Base-by-base conservation (phyloP, 2,888 invertebrate genomes). In the Drosophila recens region DNA sequence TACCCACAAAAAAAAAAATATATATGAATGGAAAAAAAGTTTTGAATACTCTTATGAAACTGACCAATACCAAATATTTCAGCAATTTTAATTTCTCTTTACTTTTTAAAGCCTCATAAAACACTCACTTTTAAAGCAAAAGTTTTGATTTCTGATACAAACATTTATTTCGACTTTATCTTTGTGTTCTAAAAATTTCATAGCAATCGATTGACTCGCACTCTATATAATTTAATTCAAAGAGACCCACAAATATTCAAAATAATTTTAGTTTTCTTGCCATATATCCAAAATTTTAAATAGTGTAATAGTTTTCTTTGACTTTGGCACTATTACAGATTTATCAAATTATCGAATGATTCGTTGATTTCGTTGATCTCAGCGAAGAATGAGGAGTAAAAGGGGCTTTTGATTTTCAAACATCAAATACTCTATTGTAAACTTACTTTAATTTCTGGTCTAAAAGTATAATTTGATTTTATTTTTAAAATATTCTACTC, bases 41-140 rank as follows among this genome's bases (percentile, higher is more conserved):
- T 38, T 58, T 15, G 42, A 57, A 62, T 62, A 62, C 75, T 23
- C 74, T 17, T 17, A 17, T 17, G 17, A 17, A 17, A 17, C 17
- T 17, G 17, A 17, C 17, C 17, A 17, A 17, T 17, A 1, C 17
- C 17, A 17, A 17, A 17, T 17, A 17, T 17, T 17, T 17, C 17
- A 17, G 17, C 17, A 17, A 17, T 17, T 23, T 23, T 23, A 23
- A 2, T 23, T 23, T 23, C 23, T 3, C 23, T 23, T 23, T 23
- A 3, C 4, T 4, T 23, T 23, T 23, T 27, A 27, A 27, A 27
- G 23, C 40, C 15, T 15, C 8, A 45, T 13, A 2, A 13, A 45
- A 23, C 13, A 6, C 23, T 6, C 1, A 45, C 5, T 2, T 27
- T 45, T 23, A n/a, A 3, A n/a, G n/a, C 23, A 13, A 23, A 1